Evolutionary conservation across 2,888 invertebrate species (phyloP), one percentile per base, ranked within the genome.

Genomic region (Eupithecia dodoneata): DNA sequence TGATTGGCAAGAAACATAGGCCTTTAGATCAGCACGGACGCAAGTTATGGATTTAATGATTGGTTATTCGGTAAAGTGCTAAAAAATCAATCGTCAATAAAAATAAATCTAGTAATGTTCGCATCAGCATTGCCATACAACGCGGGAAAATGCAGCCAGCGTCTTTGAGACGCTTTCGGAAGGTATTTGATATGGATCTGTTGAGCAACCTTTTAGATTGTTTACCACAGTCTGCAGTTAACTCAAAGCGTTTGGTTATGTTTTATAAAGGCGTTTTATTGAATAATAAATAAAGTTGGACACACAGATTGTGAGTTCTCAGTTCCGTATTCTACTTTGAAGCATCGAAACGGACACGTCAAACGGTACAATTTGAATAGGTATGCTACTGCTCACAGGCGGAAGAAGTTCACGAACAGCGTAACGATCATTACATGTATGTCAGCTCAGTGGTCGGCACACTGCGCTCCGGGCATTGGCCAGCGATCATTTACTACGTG

Each of bases 401-500:
- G 65, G 13, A 41, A 42, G 41, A 42, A 42, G 6, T 66, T 15
- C 13, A 15, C 15, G 42, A 66, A 15, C 42, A 42, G 42, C 15
- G 15, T 42, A 7, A 66, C 42, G 42, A 42, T 66, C 9, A 66
- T 15, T 66, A 66, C 42, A 42, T 42, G 41, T 66, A 0, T 42
- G 66, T 66, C 2, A 42, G 13, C 42, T 15, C 30, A 30, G 71
- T 80, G 74, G 59, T 77, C 66, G 73, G 82, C 79, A 81, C 67
- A 69, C 71, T 75, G 71, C 52, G 76, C 75, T n/a, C 7, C 72
- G 49, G 41, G 47, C 69, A 73, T 77, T 81, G 59, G 72, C 63
- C 69, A 74, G 49, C 49, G 65, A 10, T 71, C 49, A 63, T 41
- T 44, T 67, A 79, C 71, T 80, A 79, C 77, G 75, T 76, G 77